phyloP scores from a whole-genome alignment of 2,797 vertebrate species.

The Rachycentron canadum region DNA sequence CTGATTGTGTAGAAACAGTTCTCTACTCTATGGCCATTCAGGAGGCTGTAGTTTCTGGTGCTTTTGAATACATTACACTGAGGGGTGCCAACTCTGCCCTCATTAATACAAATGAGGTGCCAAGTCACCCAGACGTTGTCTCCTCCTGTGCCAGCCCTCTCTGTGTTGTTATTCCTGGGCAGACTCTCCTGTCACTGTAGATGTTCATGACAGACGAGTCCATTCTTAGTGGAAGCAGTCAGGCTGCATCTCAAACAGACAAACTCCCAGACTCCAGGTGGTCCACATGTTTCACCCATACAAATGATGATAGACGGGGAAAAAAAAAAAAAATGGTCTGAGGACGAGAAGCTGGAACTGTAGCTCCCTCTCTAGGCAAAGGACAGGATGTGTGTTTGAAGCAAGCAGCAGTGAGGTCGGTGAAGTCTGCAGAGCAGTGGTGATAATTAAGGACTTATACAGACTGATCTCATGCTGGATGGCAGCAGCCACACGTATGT shows the following conservation, averaged over 20 bases:
- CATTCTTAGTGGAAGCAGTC: slow-evolving; percentile 21
- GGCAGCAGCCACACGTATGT: not conserved
- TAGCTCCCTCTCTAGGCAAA: slow-evolving; percentile 64
- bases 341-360: slow-evolving; percentile 18
- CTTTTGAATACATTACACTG: not conserved
- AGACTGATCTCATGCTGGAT: not conserved
- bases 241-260: slow-evolving; percentile 56
- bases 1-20: not conserved
- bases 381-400: not conserved
- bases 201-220: slow-evolving; percentile 27
- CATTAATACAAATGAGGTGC: not conserved
- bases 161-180: slow-evolving; percentile 20
- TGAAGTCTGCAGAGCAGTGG: not conserved
- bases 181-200: slow-evolving; percentile 26
- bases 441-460: not conserved
- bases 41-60: not conserved
- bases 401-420: not conserved
- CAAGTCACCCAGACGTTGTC: slow-evolving; percentile 7
- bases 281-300: slow-evolving; percentile 45
- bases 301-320: slow-evolving; percentile 34
- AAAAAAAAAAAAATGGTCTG: not conserved
- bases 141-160: not conserved
- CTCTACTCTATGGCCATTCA: not conserved
- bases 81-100: not conserved
- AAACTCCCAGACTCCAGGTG: slow-evolving; percentile 38